Evolutionary conservation across 2,888 invertebrate species (phyloP).

Genomic region (Troilus luridus): DNA sequence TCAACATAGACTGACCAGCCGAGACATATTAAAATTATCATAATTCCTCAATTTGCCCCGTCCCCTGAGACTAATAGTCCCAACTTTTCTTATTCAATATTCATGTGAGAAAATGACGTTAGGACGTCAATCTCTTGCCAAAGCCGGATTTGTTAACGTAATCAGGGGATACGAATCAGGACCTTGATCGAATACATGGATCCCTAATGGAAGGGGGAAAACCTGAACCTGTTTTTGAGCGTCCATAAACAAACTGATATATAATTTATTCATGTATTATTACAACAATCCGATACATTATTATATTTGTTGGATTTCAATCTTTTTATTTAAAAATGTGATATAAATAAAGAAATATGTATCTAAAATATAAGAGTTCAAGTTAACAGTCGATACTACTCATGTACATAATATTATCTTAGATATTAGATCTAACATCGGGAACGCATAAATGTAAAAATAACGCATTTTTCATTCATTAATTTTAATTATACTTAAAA

Average conservation of each 20-base stretch:
- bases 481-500: too few species aligned
- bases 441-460: too few species aligned
- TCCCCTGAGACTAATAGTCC: not conserved
- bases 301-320: too few species aligned
- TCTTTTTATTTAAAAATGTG: too few species aligned
- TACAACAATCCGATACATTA: too few species aligned
- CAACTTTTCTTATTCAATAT: constrained; percentile 33
- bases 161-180: not conserved
- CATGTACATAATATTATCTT: too few species aligned
- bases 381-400: too few species aligned
- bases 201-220: not conserved
- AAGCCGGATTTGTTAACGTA: not conserved
- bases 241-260: not conserved
- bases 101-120: constrained; percentile 3
- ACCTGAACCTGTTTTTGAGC: not conserved
- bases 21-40: constrained; percentile 46
- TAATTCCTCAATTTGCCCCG: constrained; percentile 34
- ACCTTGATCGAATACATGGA: not conserved
- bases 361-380: too few species aligned
- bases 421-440: too few species aligned
- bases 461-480: too few species aligned
- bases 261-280: not conserved
- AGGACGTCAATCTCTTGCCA: not conserved
- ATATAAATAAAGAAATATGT: too few species aligned
- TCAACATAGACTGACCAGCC: constrained; percentile 3